Evolutionary conservation across 2,888 invertebrate genomes (phyloP), one percentile per base, ranked within the genome.

Genomic region (Polydesmus complanatus): DNA sequence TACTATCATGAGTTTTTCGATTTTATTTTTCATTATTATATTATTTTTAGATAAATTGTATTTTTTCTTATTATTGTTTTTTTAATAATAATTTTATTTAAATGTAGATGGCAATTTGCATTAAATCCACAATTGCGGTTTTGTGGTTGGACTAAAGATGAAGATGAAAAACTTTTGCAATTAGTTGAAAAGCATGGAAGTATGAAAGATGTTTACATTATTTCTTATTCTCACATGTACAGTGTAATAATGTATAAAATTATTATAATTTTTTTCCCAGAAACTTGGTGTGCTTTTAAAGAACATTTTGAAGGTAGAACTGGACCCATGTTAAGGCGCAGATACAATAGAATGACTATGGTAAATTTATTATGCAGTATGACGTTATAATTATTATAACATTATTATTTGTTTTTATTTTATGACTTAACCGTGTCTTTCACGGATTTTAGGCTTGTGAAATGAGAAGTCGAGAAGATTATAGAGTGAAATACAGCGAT

Each of bases 171-270:
- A 22, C 1, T 60, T 5, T 14, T 49, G 11, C 11, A 25, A 27
- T 26, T 60, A 26, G 60, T 60, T 25, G 3, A 50, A 27, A n/a
- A 49, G 26, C 50, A 56, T 23, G 55, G 55, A 49, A 27, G 60
- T 60, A 48, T 23, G 48, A 37, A 21, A 11, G n/a, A 37, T 18
- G n/a, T n/a, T n/a, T n/a, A n/a, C n/a, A n/a, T n/a, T n/a, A n/a
- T n/a, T n/a, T n/a, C n/a, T n/a, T n/a, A n/a, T n/a, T n/a, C n/a
- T n/a, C n/a, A n/a, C n/a, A n/a, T n/a, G n/a, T n/a, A n/a, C n/a
- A n/a, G n/a, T n/a, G n/a, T n/a, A n/a, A n/a, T n/a, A n/a, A n/a
- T n/a, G n/a, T n/a, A n/a, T n/a, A n/a, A n/a, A n/a, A n/a, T n/a
- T n/a, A n/a, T n/a, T n/a, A n/a, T n/a, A n/a, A n/a, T n/a, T 53